A percentile compares a stretch with the other conserved stretches of the same genome.
These are phyloP conservation scores for Mastacembelus armatus DNA, from an alignment of 2,797 vertebrate genomes.

Conservation along the genomic window DNA sequence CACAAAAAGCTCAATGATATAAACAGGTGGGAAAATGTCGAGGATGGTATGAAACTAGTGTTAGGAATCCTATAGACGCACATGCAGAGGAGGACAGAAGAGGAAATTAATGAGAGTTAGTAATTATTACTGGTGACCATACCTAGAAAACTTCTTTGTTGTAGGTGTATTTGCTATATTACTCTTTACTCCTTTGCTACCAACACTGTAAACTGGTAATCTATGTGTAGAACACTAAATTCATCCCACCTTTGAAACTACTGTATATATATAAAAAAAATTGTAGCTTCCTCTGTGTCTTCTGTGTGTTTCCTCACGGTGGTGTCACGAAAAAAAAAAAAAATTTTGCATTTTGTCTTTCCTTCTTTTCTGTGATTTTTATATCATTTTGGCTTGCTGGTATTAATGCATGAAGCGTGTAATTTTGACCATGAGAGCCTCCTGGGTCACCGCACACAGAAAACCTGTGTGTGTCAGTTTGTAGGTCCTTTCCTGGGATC, in stretches of 20 bases:
- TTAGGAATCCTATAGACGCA: background rate
- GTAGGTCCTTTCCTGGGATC: slow-evolving; percentile 20
- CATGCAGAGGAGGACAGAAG: background rate
- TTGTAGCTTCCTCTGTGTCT: background rate
- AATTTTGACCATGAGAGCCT: background rate
- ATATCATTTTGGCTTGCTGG: background rate
- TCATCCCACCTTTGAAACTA: background rate
- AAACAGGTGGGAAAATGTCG: slow-evolving; percentile 13
- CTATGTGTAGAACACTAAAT: background rate
- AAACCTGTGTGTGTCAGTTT: background rate
- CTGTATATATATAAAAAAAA: too few species aligned
- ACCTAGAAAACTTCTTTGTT: background rate
- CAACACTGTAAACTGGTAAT: slow-evolving; percentile 42
- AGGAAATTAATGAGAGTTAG: background rate
- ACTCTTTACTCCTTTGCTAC: background rate
- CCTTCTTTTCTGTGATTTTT: background rate
- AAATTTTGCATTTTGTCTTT: background rate
- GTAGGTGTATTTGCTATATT: background rate
- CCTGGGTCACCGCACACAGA: background rate
- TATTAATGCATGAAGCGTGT: background rate
- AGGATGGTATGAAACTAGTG: background rate
- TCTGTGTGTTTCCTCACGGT: slow-evolving; percentile 1
- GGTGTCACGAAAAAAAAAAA: background rate
- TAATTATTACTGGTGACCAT: background rate
- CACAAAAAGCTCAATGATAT: slow-evolving; percentile 31